Percentiles rank a stretch among this genome's conserved stretches.
Conservation (phyloP, 2,797 vertebrate species). For the Gastrophryne carolinensis region DNA sequence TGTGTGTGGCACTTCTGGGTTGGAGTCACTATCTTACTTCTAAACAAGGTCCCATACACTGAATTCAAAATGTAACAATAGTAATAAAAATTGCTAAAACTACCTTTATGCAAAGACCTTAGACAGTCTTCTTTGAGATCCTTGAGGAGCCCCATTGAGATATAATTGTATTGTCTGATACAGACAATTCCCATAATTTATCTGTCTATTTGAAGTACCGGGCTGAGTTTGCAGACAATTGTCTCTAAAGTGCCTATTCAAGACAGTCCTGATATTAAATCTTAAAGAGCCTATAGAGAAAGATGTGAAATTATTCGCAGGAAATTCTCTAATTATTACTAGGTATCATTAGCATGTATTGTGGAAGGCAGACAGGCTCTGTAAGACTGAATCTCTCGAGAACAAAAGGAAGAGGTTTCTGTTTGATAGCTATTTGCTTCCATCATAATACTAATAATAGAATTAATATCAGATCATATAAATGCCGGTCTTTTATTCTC, state of each 20-base stretch:
- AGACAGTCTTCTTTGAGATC: not conserved
- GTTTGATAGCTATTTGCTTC: constrained; percentile 74
- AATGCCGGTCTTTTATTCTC: constrained; percentile 72
- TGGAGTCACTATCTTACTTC: too few relatives aligned
- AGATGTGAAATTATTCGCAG: constrained; percentile 63
- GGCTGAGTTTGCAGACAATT: constrained; percentile 45
- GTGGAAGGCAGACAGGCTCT: constrained; percentile 59
- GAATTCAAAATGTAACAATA: too few relatives aligned
- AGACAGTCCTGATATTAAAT: constrained; percentile 62
- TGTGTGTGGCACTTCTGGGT: too few relatives aligned
- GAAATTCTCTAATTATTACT: constrained; percentile 68
- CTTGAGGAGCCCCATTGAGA: not conserved
- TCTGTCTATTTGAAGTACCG: constrained; percentile 20
- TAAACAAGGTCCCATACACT: too few relatives aligned
- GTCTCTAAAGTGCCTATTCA: constrained; percentile 27
- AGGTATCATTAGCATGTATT: constrained; percentile 53
- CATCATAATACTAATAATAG: constrained; percentile 74
- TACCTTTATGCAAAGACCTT: not conserved
- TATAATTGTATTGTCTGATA: constrained; percentile 9
- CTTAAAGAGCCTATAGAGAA: constrained; percentile 58
- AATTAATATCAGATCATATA: constrained; percentile 76
- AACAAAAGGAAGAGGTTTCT: constrained; percentile 59
- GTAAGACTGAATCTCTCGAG: constrained; percentile 51
- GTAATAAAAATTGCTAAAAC: too few relatives aligned
- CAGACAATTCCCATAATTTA: constrained; percentile 4